Percentiles rank a stretch among this genome's conserved stretches.
phyloP scores from a whole-genome alignment of 2,888 invertebrate genomes.

The Nomada flava region DNA sequence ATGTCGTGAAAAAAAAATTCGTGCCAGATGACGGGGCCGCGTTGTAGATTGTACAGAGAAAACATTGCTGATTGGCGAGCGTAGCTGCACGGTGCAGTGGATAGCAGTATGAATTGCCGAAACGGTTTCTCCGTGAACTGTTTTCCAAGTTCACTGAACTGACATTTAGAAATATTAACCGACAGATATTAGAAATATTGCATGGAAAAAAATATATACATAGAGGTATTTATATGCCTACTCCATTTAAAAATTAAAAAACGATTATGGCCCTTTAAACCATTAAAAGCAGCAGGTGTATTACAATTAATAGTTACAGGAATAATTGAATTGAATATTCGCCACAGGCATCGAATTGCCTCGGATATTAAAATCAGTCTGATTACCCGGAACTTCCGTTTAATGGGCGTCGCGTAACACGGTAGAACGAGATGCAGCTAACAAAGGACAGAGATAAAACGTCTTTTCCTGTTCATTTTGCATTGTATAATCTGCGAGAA shows the following conservation, averaged over 20 bases:
- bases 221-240: too few relatives aligned
- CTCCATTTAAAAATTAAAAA: background rate
- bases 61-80: slow-evolving; percentile 19
- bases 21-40: slow-evolving; percentile 47
- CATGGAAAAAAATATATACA: too few relatives aligned
- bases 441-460: slow-evolving; percentile 43
- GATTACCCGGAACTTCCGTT: background rate
- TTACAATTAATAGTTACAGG: too few relatives aligned
- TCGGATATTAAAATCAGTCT: slow-evolving; percentile 14
- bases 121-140: background rate
- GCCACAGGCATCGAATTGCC: background rate
- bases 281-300: too few relatives aligned
- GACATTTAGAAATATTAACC: background rate
- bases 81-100: background rate
- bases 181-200: background rate
- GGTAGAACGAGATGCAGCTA: slow-evolving; percentile 42
- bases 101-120: background rate
- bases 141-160: background rate
- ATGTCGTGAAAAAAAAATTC: slow-evolving; percentile 26
- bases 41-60: slow-evolving; percentile 5
- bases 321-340: background rate
- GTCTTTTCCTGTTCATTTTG: slow-evolving; percentile 57
- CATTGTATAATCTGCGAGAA: slow-evolving; percentile 55
- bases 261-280: too few relatives aligned
- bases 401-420: slow-evolving; percentile 22